Base-by-base conservation (phyloP, 1,140 invertebrate genomes). In the Lithobius niger region DNA sequence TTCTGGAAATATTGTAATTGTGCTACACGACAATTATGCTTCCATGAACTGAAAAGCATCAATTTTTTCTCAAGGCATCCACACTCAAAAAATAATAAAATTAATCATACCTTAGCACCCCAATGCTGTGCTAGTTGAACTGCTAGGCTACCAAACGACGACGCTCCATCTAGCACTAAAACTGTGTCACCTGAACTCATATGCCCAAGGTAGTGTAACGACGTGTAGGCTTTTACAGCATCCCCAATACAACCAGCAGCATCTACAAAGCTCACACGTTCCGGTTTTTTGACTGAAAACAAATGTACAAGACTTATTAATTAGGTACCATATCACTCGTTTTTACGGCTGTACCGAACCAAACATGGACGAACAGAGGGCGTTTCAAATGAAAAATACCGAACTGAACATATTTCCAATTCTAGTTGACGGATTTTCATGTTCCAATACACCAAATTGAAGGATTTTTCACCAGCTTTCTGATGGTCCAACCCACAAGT, bases 191-290 rank as follows among this genome's bases (percentile, higher is more conserved):
- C 72, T 49, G 67, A 65, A 57, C 64, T 68, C n/a, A 76, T 62
- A 36, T 66, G 62, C 0, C 68, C 72, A 27, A 71, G 65, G 56
- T 74, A 76, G 57, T 73, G 69, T 15, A 76, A 61, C n/a, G 73
- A 73, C 48, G 71, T 71, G 58, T 75, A 76, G 1, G 73, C 71
- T 54, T 66, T 64, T 0, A 75, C 66, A 52, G 69, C 69, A 61
- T 74, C 72, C n/a, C 73, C 73, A 48, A 75, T 66, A 49, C 65
- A 64, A 2, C 66, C 73, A 53, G 72, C 74, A 40, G 72, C 73
- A 57, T 71, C 69, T 25, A 69, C 68, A 65, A 67, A 71, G 57
- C 67, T 71, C 3, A 76, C 63, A 43, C 58, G 61, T 6, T 67
- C 62, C 54, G 73, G 72, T 52, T 73, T 75, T 55, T 69, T 67